phyloP scores from a whole-genome alignment of 2,797 vertebrate species.

The Bradypodion pumilum region DNA sequence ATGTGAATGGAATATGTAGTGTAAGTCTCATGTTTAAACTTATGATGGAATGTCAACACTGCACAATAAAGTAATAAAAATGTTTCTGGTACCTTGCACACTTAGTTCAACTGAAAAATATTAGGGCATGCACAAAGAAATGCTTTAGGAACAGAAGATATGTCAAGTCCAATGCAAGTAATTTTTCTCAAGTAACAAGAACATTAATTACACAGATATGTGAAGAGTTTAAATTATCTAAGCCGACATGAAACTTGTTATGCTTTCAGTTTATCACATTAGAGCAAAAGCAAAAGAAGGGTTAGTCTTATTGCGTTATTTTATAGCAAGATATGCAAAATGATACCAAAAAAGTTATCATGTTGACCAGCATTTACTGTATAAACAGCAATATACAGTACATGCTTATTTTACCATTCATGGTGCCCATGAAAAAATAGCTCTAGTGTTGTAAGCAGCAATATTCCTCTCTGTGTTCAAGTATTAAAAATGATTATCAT shows the following conservation, averaged over 20 bases:
- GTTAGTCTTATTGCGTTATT: no score
- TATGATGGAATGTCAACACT: neutral
- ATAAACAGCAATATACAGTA: no score
- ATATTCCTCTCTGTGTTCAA: no score
- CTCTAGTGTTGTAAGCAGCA: no score
- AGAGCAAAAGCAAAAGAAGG: neutral
- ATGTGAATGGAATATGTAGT: no score
- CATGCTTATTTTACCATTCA: neutral
- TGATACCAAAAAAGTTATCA: neutral
- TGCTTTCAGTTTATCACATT: neutral
- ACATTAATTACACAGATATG: no score
- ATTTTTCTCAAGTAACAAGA: neutral
- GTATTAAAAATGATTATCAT: no score
- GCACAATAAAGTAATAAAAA: neutral
- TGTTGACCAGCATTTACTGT: neutral
- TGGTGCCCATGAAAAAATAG: no score
- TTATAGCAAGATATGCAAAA: neutral
- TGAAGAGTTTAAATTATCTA: neutral
- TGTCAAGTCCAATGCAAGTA: neutral
- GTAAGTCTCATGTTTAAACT: no score
- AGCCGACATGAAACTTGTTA: neutral
- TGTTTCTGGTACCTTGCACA: neutral
- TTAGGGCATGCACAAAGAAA: neutral
- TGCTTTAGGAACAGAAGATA: neutral
- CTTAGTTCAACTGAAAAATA: neutral